phyloP scores from a whole-genome alignment of 2,888 invertebrate species.

The Laspeyria flexula region DNA sequence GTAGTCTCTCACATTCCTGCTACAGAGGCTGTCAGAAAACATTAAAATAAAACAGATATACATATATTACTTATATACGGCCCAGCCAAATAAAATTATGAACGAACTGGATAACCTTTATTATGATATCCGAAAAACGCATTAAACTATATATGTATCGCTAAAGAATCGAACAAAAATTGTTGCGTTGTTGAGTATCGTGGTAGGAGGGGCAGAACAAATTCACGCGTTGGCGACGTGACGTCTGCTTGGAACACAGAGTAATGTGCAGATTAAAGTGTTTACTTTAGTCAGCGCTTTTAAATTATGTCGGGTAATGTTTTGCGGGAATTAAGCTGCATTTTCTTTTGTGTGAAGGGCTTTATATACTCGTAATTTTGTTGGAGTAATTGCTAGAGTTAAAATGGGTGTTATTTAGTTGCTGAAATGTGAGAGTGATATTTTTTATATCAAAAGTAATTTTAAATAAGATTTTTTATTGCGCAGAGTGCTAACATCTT shows the following conservation, averaged over 20 bases:
- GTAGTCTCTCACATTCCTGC: no score
- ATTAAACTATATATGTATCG: no score
- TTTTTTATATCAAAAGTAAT: background rate
- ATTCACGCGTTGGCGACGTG: slow-evolving; percentile 59
- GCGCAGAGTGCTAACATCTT: no score
- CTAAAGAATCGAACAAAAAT: background rate
- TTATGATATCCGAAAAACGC: slow-evolving; percentile 29
- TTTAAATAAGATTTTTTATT: no score
- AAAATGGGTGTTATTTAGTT: background rate
- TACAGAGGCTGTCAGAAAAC: no score
- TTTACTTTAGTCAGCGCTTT: slow-evolving; percentile 9
- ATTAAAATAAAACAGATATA: no score
- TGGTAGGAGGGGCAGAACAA: slow-evolving; percentile 49
- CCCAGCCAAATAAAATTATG: slow-evolving; percentile 54
- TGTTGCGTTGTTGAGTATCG: slow-evolving; percentile 21
- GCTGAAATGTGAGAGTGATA: background rate
- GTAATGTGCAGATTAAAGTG: slow-evolving; percentile 34
- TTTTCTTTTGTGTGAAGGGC: background rate
- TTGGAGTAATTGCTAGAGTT: background rate
- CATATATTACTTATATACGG: no score
- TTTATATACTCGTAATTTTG: background rate
- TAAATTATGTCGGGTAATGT: slow-evolving; percentile 1
- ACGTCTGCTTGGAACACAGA: slow-evolving; percentile 55
- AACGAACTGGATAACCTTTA: slow-evolving; percentile 45
- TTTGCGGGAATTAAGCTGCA: background rate